Evolutionary conservation across 2,888 invertebrate genomes (phyloP), one percentile per base, ranked within the genome.

Genomic region (Ochlodes sylvanus): DNA sequence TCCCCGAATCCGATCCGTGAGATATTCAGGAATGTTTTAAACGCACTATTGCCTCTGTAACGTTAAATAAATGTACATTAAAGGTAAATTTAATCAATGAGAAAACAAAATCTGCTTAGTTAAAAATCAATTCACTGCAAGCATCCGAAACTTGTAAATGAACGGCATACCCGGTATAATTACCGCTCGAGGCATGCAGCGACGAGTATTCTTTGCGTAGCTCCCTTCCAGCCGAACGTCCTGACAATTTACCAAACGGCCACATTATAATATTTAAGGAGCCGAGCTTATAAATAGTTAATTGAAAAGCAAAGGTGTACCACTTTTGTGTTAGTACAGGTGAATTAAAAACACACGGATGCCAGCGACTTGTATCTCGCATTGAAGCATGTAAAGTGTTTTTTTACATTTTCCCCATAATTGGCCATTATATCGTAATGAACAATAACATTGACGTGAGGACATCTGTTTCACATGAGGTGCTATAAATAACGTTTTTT

Each of bases 121-220:
- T 65, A 58, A 66, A 66, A 66, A 58, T 52, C 58, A 52, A 60
- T 58, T 56, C 41, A 52, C 4, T 32, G 64, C 69, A 47, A 75
- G 72, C 71, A 75, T 73, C 72, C 72, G 70, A 75, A 73, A 73
- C 72, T 75, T 75, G 74, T 74, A 74, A 73, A 73, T 74, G 73
- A 75, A 66, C 65, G 71, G 73, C 74, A 70, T 73, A 74, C 73
- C 64, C 65, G 64, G 72, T 69, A 71, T 75, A 75, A 76, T 75
- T 76, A 73, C 66, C 47, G 60, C 54, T 58, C 9, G 68, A 71
- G 72, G 75, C 69, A 71, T 63, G 71, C 73, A 67, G 41, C n/a
- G 38, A 60, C 32, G 65, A 21, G 65, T 58, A 57, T 65, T 57
- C 65, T 60, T 66, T 60, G 65, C 58, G 32, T 56, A 65, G 57